Base-by-base conservation (phyloP, 2,888 invertebrate genomes). In the Eulithis testata region DNA sequence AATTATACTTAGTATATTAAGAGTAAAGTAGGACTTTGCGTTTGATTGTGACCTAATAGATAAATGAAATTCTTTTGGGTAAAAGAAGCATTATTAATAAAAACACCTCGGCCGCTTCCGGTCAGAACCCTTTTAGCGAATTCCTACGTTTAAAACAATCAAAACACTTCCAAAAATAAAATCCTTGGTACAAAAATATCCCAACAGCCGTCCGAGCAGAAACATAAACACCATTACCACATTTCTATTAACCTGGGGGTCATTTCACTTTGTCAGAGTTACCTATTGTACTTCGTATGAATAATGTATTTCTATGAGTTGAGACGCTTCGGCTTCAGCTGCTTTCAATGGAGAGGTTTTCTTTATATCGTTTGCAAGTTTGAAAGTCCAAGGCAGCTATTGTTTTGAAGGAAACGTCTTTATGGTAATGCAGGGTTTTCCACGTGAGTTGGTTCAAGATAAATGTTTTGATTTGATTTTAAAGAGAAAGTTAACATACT, bases 221-320 rank as follows among this genome's bases (percentile, higher is more conserved):
- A 76, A 76, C 67, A 78, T 73, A 79, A 78, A 79, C 76, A 78
- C 69, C 74, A 77, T 77, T 77, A 75, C 65, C 74, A 69, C 71
- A 73, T 73, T 85, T 86, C 84, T 84, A 86, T 88, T 88, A 89
- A 90, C 89, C 88, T 88, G 87, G 61, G 80, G 85, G 82, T 82
- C 82, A 85, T 82, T 86, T 85, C 85, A 83, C 87, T 85, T 80
- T 77, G 83, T 80, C 75, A 76, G 77, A 73, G 77, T 77, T 79
- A 82, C 81, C 81, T 81, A 76, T 79, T 76, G 77, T 76, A 75
- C 75, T 73, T 47, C 52, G 36, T 60, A 87, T 88, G 88, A 87
- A 88, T 87, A 75, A 88, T 88, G 83, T 80, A 88, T 76, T 69
- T 68, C 66, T 55, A n/a, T n/a, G 59, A 65, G 70, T 72, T 61